phyloP scores from a whole-genome alignment of 2,888 invertebrate genomes.

The Teleiodes luculella region DNA sequence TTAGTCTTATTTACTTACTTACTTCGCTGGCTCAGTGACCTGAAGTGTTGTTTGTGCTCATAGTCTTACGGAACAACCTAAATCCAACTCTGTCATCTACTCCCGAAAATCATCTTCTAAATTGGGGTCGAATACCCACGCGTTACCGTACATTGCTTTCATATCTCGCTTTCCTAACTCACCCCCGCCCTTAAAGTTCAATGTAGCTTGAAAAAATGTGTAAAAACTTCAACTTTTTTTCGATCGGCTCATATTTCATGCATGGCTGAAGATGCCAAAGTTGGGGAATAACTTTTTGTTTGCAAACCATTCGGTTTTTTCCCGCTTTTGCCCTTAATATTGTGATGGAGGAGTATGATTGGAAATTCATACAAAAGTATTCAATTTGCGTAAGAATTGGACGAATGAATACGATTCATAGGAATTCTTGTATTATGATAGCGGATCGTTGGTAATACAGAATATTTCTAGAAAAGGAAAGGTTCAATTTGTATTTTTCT shows the following conservation, averaged over 20 bases:
- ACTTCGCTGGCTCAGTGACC: no score
- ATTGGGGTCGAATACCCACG: conserved; percentile 11
- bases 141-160: conserved; percentile 12
- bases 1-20: no score
- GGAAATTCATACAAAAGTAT: background rate
- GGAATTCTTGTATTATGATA: background rate
- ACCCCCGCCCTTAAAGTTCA: background rate
- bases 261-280: background rate
- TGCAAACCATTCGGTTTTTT: background rate
- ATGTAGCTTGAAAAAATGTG: conserved; percentile 4
- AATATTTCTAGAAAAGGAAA: no score
- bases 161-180: conserved; percentile 1
- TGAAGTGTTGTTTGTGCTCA: no score
- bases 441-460: background rate
- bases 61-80: background rate
- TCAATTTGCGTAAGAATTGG: background rate
- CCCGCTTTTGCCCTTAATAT: conserved; percentile 1
- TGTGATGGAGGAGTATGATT: background rate
- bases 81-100: background rate
- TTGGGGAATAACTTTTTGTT: conserved; percentile 1
- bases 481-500: background rate
- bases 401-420: background rate
- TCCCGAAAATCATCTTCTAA: conserved; percentile 8
- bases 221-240: background rate
- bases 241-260: conserved; percentile 10